Base-by-base conservation (phyloP, 2,113 vertebrate genomes). In the Macrotus californicus region DNA sequence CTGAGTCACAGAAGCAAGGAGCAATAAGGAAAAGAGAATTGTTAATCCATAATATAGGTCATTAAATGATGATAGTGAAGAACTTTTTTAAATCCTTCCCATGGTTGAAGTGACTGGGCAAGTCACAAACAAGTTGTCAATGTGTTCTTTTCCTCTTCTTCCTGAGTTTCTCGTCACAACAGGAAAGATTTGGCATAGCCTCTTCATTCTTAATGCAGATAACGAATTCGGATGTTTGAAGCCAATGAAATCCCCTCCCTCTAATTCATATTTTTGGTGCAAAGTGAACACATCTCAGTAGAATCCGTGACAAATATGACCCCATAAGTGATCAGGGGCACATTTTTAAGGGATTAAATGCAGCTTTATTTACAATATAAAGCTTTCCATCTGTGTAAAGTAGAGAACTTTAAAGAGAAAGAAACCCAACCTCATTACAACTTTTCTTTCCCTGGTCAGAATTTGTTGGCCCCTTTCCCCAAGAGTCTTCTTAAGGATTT, bases 221-320 rank as follows among this genome's bases (percentile, higher is more conserved):
- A 18, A 43, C 19, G 7, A 72, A 61, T 18, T 84, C 82, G 6
- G 41, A 16, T 7, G 13, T 12, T 21, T 21, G 34, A 43, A 76
- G 34, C 26, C n/a, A 43, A 6, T 22, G 43, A 70, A 31, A 91
- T 34, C 3, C 66, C 18, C 83, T 88, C 67, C 29, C 36, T 64
- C 48, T 54, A 16, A 14, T 89, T 66, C 15, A 13, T 66, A 82
- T 66, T 92, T 72, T 43, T 91, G 50, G 36, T 64, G 15, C 26
- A 82, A 87, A 86, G 72, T 82, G 73, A 95, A 66, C 84, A 94
- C 46, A 67, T 85, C 52, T 86, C n/a, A 18, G 69, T 59, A 81
- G 84, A 77, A 92, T 84, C 80, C 22, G 0, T 92, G 93, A 92
- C 79, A 96, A 75, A 93, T 56, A 41, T 24, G 67, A 86, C 39